Conservation (phyloP, 2,797 vertebrate genomes). For the Calcarius lapponicus region DNA sequence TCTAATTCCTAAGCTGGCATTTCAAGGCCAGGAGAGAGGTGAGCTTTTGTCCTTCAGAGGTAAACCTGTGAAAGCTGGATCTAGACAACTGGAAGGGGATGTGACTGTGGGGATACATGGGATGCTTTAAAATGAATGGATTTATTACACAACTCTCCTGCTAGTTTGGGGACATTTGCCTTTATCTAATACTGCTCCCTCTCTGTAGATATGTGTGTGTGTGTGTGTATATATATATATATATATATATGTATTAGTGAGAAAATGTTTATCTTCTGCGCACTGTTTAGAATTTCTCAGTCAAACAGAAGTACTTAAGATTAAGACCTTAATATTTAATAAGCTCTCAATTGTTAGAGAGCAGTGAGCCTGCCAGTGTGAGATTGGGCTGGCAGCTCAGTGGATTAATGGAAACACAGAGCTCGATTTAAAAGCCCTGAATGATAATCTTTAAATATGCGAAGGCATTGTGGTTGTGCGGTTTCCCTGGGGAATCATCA, state of each 20-base stretch:
- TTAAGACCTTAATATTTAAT: constrained; percentile 70
- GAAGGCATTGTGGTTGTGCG: constrained; percentile 35
- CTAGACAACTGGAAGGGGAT: not conserved
- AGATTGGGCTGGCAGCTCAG: constrained; percentile 50
- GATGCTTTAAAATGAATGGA: not conserved
- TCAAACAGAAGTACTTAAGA: constrained; percentile 41
- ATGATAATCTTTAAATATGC: constrained; percentile 64
- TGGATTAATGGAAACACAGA: constrained; percentile 60
- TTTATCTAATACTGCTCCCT: not conserved
- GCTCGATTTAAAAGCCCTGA: constrained; percentile 43
- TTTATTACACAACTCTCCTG: not conserved
- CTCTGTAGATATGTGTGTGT: not conserved
- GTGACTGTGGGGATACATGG: not conserved
- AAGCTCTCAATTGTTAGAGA: constrained; percentile 53
- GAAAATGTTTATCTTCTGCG: not conserved
- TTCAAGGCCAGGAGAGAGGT: not conserved
- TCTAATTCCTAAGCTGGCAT: not conserved
- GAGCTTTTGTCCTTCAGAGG: not conserved
- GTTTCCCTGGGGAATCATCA: not conserved
- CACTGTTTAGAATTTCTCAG: constrained; percentile 36
- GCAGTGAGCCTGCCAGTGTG: constrained; percentile 12
- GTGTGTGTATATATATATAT: rapidly evolving
- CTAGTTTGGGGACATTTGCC: not conserved
- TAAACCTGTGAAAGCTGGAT: not conserved
- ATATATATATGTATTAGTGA: not conserved